Evolutionary conservation across 2,888 invertebrate species (phyloP), one percentile per base, ranked within the genome.

Genomic region (Melinopterus prodromus): DNA sequence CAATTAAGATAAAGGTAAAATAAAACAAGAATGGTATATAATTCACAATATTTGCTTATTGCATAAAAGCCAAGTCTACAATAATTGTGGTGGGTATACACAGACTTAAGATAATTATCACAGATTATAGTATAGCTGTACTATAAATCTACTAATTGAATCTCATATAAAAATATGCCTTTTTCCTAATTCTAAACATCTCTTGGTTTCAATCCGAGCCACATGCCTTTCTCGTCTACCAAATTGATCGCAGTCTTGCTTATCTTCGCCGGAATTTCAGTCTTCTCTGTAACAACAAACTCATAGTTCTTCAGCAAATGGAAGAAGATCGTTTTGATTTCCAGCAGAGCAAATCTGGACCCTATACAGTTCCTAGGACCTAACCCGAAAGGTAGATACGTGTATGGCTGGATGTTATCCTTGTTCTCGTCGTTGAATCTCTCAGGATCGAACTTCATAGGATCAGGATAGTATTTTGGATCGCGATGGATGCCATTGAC

Each of bases 341-440:
- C 86, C 77, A 87, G 79, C 0, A 86, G 76, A 4, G 86, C 87
- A 80, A 87, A 87, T 83, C 87, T 84, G 0, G 85, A 85, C 9
- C 93, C 94, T 77, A 94, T 92, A 83, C 94, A 94, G 84, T 91
- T 92, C 77, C 93, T 90, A 0, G 92, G 93, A 2, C 94, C 94
- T 0, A 92, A 16, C 2, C 87, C 87, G 79, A 87, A 87, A 0
- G 87, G 87, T 9, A 86, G 14, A 76, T 86, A 87, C 0, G 90
- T 87, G 78, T 89, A 90, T 0, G 90, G 89, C 9, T 88, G 84
- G 14, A 91, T 90, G n/a, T 89, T 89, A 0, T 88, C 86, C 82
- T 91, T 91, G 84, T 92, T 92, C 82, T 92, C 91, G 0, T 92
- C 91, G 0, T 89, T 91, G 81, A 88, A 88, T 77, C 88, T 80